These are phyloP conservation scores for Archegozetes longisetosus DNA, from an alignment of 1,140 invertebrate genomes.

Conservation along the genomic window DNA sequence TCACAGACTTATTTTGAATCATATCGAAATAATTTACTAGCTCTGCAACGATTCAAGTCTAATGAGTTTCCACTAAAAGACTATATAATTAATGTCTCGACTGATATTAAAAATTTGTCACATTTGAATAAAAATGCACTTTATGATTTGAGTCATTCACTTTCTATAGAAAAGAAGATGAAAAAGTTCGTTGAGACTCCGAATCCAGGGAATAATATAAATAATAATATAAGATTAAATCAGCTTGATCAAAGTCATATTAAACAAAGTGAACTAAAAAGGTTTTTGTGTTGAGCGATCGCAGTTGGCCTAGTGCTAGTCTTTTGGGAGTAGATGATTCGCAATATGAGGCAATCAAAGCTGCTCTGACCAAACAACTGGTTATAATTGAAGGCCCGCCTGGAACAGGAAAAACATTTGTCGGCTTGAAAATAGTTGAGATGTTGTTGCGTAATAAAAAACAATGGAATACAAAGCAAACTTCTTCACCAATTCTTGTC, in stretches of 20 bases:
- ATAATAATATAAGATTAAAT: too few relatives aligned
- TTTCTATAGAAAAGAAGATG: too few relatives aligned
- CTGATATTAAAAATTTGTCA: not conserved
- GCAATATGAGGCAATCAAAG: constrained; percentile 32
- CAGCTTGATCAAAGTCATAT: too few relatives aligned
- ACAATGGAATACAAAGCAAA: constrained; percentile 21
- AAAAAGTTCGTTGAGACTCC: not conserved
- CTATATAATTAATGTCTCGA: constrained; percentile 1
- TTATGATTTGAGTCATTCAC: not conserved
- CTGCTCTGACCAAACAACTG: constrained; percentile 33
- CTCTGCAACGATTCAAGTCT: constrained; percentile 24
- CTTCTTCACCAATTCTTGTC: constrained; percentile 44
- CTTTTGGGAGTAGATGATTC: constrained; percentile 24
- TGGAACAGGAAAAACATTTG: constrained; percentile 57
- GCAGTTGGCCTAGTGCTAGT: not conserved
- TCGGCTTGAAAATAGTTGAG: constrained; percentile 29
- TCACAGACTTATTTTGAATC: constrained; percentile 32
- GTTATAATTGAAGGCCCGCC: constrained; percentile 57
- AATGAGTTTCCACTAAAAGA: constrained; percentile 24
- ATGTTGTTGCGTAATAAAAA: constrained; percentile 27
- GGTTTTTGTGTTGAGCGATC: not conserved
- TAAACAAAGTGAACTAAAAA: too few relatives aligned
- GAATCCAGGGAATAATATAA: too few relatives aligned
- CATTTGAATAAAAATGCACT: not conserved
- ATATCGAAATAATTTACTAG: constrained; percentile 31